Base-by-base conservation (phyloP, 2,888 invertebrate species). In the Xestobium rufovillosum region DNA sequence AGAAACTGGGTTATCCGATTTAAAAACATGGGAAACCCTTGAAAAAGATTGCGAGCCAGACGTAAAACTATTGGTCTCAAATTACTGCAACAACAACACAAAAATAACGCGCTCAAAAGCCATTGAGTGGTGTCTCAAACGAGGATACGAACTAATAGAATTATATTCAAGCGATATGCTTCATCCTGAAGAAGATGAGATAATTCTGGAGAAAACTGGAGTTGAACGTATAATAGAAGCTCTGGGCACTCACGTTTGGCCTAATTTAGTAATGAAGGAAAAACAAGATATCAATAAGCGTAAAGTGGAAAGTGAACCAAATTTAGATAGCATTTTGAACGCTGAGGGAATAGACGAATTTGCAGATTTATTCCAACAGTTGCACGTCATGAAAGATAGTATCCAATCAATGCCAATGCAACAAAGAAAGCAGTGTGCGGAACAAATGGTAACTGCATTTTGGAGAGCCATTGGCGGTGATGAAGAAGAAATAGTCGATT, bases 391-490 rank as follows among this genome's bases (percentile, higher is more conserved):
- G 76, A 82, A 80, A 63, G 75, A 77, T 45, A 75, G 75, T 57
- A 75, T 80, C 8, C 70, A 73, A 38, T 67, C 69, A 8, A 56
- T 83, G 51, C 73, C 78, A 10, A 64, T 68, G n/a, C 75, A 71
- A 41, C 74, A 81, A 53, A 68, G 82, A 43, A 75, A 76, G 56
- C 71, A 71, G 33, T 80, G 77, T 56, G 83, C 83, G 3, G 83
- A 83, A 60, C 73, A 80, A 63, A 73, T 83, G 56, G 80, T 81
- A 1, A 70, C 78, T 42, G 76, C 78, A 10, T 83, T 83, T 60
- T 83, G 82, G 82, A 72, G 73, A 53, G 80, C 82, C 1, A 78
- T 83, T 53, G 82, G 81, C 11, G 82, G 82, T 11, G 78, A 80
- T 57, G 76, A 76, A 42, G 76, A 78, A 45, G 83, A 83, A 63